phyloP scores from a whole-genome alignment of 2,888 invertebrate genomes.

The Polydrusus pterygomalis region DNA sequence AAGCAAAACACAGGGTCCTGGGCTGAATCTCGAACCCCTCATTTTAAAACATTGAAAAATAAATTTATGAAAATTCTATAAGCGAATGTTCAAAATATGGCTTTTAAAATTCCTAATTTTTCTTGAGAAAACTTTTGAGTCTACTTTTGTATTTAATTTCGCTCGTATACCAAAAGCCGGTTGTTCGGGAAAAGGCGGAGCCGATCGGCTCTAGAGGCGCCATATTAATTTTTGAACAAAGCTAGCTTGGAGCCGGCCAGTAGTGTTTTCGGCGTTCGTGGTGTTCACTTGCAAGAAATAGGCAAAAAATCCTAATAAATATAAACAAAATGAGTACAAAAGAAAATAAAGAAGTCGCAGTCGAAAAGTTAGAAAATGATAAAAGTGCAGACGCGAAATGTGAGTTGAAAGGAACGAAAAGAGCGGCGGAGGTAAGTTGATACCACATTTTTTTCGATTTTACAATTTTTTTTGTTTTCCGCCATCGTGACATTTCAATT shows the following conservation, averaged over 20 bases:
- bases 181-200: constrained; percentile 70
- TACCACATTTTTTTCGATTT: constrained; percentile 45
- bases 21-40: constrained; percentile 82
- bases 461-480: constrained; percentile 43
- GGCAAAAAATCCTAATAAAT: constrained; percentile 60
- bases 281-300: constrained; percentile 69
- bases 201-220: constrained; percentile 79
- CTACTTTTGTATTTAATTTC: constrained; percentile 58
- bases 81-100: constrained; percentile 28
- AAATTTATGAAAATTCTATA: constrained; percentile 57
- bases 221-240: constrained; percentile 90
- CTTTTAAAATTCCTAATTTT: constrained; percentile 24
- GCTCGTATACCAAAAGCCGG: constrained; percentile 64
- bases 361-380: constrained; percentile 87
- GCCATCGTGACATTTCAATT: constrained; percentile 53
- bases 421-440: constrained; percentile 88
- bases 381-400: constrained; percentile 86
- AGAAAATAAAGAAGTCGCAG: constrained; percentile 91
- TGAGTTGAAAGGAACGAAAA: constrained; percentile 90
- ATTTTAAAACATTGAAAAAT: constrained; percentile 71
- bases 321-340: constrained; percentile 84
- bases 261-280: constrained; percentile 80
- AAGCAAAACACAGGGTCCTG: constrained; percentile 65
- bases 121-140: constrained; percentile 27
- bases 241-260: constrained; percentile 80